Base-by-base conservation (phyloP, 2,113 vertebrate genomes). In the Limanda limanda region DNA sequence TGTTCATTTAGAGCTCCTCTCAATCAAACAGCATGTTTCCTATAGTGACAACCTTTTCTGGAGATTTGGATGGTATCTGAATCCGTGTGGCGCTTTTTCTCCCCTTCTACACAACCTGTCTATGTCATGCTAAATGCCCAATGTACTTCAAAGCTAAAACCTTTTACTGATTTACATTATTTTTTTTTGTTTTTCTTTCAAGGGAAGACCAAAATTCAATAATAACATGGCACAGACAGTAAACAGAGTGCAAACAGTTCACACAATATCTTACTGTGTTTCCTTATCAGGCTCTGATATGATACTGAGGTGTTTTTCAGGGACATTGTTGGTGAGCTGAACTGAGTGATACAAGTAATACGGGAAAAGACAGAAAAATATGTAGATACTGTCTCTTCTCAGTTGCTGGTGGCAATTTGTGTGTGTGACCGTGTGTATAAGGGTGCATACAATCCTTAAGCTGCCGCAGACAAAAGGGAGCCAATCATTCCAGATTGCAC, bases 401-500 rank as follows among this genome's bases (percentile, higher is more conserved):
- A 65, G 52, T 24, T 74, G 31, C 59, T 52, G 48, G 13, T 40
- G 58, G 47, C 51, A 55, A 31, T n/a, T 40, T 61, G 23, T 66
- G 57, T 58, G 54, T n/a, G 48, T 56, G 25, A 25, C 37, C 18
- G 23, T 73, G 77, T 67, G 63, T 71, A 48, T 31, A 57, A 58
- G 57, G 23, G 23, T 61, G 48, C 20, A 52, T 56, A 8, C 90
- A 93, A 89, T 20, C 23, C 85, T 88, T 91, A 88, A 90, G 91
- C 60, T 88, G 90, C 73, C 82, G 52, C 71, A 88, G 76, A 92
- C 89, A 93, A 94, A 89, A 78, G 40, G 25, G 54, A 88, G 78
- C 82, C 90, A 90, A 96, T 96, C 90, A 94, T 90, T 92, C 70
- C 90, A 91, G 95, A 93, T 94, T 93, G 76, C 78, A 68, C 85